A percentile compares a stretch with the other conserved stretches of the same genome.
Conservation (phyloP, 2,888 invertebrate genomes). For the Phalera bucephala region DNA sequence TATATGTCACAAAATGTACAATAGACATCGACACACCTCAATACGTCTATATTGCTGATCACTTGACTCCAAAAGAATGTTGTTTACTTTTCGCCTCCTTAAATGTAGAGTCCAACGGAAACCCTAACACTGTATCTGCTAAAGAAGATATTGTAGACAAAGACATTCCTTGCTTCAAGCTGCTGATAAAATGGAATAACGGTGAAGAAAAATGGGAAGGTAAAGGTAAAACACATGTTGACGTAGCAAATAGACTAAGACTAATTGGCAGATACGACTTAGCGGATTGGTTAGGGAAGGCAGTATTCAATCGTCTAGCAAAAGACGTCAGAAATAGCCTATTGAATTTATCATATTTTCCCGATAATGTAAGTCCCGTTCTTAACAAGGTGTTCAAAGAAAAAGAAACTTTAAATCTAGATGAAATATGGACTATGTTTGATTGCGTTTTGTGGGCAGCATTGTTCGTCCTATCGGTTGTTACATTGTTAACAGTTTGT, state of each 20-base stretch:
- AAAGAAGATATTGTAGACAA: conserved; percentile 69
- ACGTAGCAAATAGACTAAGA: conserved; percentile 78
- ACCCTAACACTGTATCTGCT: conserved; percentile 33
- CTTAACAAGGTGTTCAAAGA: conserved; percentile 27
- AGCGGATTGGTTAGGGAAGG: conserved; percentile 84
- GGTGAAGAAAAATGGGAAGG: conserved; percentile 67
- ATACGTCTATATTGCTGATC: conserved; percentile 78
- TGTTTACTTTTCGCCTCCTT: conserved; percentile 81
- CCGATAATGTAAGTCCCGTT: conserved; percentile 14
- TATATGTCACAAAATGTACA: conserved; percentile 37
- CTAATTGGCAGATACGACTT: conserved; percentile 82
- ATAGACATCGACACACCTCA: conserved; percentile 52
- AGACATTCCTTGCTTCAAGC: conserved; percentile 78
- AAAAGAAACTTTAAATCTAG: conserved; percentile 18
- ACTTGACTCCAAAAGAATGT: conserved; percentile 82
- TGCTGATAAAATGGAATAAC: conserved; percentile 83
- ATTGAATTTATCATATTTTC: conserved; percentile 23
- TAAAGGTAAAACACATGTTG: conserved; percentile 80
- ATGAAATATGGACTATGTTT: conserved; percentile 42
- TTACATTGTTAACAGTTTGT: conserved; percentile 28
- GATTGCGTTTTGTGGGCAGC: conserved; percentile 46
- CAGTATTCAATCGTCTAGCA: conserved; percentile 80
- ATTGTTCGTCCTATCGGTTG: conserved; percentile 30
- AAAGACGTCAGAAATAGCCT: conserved; percentile 64
- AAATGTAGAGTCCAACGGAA: conserved; percentile 63